Conservation (phyloP, 1,140 invertebrate genomes). For the Platyscapa corneri region DNA sequence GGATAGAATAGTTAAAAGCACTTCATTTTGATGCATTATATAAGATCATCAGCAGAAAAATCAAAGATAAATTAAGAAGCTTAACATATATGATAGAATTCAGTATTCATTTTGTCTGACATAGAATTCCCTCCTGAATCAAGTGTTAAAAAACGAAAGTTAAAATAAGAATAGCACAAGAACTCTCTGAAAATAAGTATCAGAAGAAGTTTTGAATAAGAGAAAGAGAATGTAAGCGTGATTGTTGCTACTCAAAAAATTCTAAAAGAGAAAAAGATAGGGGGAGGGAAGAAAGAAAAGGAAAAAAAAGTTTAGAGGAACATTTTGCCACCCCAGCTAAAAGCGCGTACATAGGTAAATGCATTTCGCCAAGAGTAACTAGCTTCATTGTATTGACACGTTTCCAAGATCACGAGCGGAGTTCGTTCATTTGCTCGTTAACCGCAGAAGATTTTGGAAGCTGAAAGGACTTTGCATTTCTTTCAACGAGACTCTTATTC, state of each 20-base stretch:
- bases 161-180: background rate
- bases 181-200: background rate
- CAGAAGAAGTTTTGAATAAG: background rate
- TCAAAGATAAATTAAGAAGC: background rate
- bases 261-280: background rate
- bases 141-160: background rate
- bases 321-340: constrained; percentile 23
- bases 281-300: too few species aligned
- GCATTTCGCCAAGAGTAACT: constrained; percentile 35
- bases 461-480: background rate
- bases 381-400: constrained; percentile 39
- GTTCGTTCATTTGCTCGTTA: background rate
- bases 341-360: constrained; percentile 22
- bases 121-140: constrained; percentile 15
- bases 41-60: background rate
- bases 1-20: background rate
- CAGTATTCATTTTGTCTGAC: constrained; percentile 20
- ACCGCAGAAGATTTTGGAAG: background rate
- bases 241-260: background rate
- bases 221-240: background rate
- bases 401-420: background rate
- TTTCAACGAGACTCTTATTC: background rate
- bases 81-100: background rate
- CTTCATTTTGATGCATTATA: background rate
- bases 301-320: constrained; percentile 10